Evolutionary conservation across 2,888 invertebrate genomes (phyloP), one percentile per base, ranked within the genome.

Genomic region (Apocheima hispidaria): DNA sequence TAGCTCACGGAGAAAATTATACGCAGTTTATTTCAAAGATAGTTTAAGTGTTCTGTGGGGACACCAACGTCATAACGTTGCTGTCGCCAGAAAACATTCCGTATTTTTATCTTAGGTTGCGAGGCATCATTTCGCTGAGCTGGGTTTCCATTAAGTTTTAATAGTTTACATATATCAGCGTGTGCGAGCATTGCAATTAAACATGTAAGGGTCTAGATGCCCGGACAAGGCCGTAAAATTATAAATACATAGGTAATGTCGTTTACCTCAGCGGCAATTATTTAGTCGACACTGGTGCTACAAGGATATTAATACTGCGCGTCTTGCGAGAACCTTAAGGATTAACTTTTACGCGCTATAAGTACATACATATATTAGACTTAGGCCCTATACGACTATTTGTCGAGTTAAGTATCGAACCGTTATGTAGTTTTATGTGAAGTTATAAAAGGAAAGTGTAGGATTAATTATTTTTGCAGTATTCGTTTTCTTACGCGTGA

Each of bases 11-110:
- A 73, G 79, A 79, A 87, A 87, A 87, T 86, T 87, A 84, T 81
- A 83, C 80, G 77, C 81, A 83, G 84, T 82, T 78, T 80, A 74
- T 82, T 80, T 79, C 77, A 74, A 71, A 80, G 77, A 81, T 80
- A 79, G 79, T 79, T 79, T 78, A 79, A 83, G 83, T 77, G 78
- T 74, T 73, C 59, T 61, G 70, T 59, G 46, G 64, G 57, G 66
- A 70, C 65, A n/a, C n/a, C n/a, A n/a, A n/a, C n/a, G n/a, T n/a
- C n/a, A n/a, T 63, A 44, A 61, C 38, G 72, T 53, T 56, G 64
- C 60, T 62, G 63, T 65, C 66, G 68, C 23, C 60, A 64, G 57
- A 67, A 65, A 72, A 72, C 59, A 69, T 68, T 58, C 30, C 48
- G 46, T 62, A 66, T 73, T 65, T 73, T 72, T 53, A 54, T 66